Base-by-base conservation (phyloP, 2,888 invertebrate species). In the Anoncus sp. region DNA sequence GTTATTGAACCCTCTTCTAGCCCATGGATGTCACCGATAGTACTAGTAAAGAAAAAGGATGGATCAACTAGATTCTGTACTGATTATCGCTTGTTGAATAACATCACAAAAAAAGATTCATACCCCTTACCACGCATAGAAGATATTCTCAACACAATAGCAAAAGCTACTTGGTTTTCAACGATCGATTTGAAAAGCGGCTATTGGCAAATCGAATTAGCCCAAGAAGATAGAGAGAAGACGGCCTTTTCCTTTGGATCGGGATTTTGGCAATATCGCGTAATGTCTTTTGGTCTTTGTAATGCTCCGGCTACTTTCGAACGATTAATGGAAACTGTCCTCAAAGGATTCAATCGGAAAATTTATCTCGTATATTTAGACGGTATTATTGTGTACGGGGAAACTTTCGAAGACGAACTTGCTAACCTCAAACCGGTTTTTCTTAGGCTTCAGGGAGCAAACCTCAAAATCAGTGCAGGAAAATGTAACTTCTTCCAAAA, bases 301-400 rank as follows among this genome's bases (percentile, higher is more conserved):
- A 65, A 71, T 45, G 60, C 76, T 12, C 70, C 66, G 2, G 35
- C 53, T 12, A 76, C 51, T 9, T 71, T 76, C 20, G 51, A 60
- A 4, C 27, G 74, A 10, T 10, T 74, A n/a, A 71, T 76, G 60
- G 65, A 76, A 5, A 20, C 45, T n/a, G 66, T 76, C 14, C 38
- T 76, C 14, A 57, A 77, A 63, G 55, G 72, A 62, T 14, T 83
- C 79, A 86, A 86, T 90, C 75, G 49, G 14, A 51, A 51, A 51
- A 51, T 51, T 51, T 51, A 22, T 14, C 18, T 51, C 16, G 72
- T 83, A 0, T 84, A 82, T 55, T 51, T 81, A 2, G 83, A 83
- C 20, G 82, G 82, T 70, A 81, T 78, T 18, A 80, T 82, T 22
- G 62, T 75, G 9, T 70, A 74, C 16, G 70, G 77, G 0, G 72